Base-by-base conservation (phyloP, 2,888 invertebrate species). In the Heterodera filipjevi region DNA sequence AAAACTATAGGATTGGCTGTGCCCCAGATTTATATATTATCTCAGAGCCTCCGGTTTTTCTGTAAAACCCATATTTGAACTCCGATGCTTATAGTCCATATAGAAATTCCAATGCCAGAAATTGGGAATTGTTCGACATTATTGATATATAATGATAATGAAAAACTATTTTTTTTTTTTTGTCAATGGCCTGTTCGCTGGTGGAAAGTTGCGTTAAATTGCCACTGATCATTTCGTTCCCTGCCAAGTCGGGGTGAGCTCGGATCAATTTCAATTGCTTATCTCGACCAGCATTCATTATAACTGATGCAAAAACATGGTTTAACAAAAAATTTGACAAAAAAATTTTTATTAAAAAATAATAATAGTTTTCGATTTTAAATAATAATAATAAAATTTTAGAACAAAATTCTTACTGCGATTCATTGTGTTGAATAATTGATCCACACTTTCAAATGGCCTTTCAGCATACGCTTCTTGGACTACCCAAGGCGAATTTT, bases 401-500 rank as follows among this genome's bases (percentile, higher is more conserved):
- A 66, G 27, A 16, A 3, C 22, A 66, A 66, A 66, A 30, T 66
- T 16, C 22, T 3, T 35, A 68, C 68, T 35, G 3, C 27, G 19
- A 33, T 30, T 14, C 68, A 68, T 35, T 6, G 68, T 19, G 22
- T 68, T 68, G 32, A 35, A 35, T 8, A 68, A 35, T 22, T 32
- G 10, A 6, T 35, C 68, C 68, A 68, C 68, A 35, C 10, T 3
- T 68, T 68, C 14, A 22, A 68, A 68, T 35, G 68, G 68, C 32
- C 22, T 32, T 35, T 68, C 19, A 8, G 2, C 14, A 3, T 68
- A 32, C 1, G 35, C 68, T 22, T 19, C 33, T 35, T 3, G 33
- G 16, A 32, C 68, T 32, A 68, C 68, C 68, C 68, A 68, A 19
- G 32, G 16, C 16, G 68, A 35, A 35, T 68, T 68, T 68, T 68